Evolutionary conservation across 2,888 invertebrate genomes (phyloP).

Genomic region (Platypus cylindrus): DNA sequence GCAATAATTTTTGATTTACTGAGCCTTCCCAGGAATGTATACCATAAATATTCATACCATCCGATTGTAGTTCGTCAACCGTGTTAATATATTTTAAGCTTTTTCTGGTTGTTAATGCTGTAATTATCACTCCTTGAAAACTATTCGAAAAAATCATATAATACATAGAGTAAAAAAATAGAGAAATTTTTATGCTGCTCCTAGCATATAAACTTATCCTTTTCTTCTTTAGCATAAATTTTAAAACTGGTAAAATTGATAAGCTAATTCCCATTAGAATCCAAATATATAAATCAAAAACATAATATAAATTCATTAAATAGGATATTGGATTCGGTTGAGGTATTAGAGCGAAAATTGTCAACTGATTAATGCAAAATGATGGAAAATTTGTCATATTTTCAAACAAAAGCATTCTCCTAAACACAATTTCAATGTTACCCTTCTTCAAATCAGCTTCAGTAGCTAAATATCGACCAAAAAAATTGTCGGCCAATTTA

Average conservation of each 20-base stretch:
- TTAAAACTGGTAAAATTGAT: not conserved
- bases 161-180: too few relatives aligned
- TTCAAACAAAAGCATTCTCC: not conserved
- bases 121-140: conserved; percentile 10
- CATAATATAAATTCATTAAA: conserved; percentile 4
- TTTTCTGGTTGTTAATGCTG: conserved; percentile 8
- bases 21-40: conserved; percentile 3
- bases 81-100: conserved; percentile 6
- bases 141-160: conserved; percentile 3
- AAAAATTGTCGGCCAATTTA: not conserved
- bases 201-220: too few relatives aligned
- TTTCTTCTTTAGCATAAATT: too few relatives aligned
- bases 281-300: conserved; percentile 11
- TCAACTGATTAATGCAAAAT: conserved; percentile 2
- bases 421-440: conserved; percentile 6
- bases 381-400: conserved; percentile 3
- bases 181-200: too few relatives aligned
- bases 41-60: conserved; percentile 4
- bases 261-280: conserved; percentile 1
- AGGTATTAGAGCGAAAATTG: conserved; percentile 6
- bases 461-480: not conserved
- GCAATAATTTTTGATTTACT: conserved; percentile 2
- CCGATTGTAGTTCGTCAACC: conserved; percentile 7
- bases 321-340: conserved; percentile 4
- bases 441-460: not conserved